phyloP scores from a whole-genome alignment of 1,140 invertebrate species.

The Diprion similis region DNA sequence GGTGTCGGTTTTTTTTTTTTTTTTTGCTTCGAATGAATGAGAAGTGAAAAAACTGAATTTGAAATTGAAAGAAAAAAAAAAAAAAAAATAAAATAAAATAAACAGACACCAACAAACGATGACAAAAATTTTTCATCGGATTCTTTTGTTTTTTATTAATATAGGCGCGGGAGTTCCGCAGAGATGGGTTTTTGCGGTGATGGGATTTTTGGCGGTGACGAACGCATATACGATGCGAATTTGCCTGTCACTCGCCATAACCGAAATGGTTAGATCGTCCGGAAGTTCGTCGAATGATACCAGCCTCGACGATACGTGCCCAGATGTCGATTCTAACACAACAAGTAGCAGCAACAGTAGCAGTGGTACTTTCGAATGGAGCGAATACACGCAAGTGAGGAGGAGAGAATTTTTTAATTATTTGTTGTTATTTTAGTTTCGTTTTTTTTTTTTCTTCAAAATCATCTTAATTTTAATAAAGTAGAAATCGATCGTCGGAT shows the following conservation, averaged over 20 bases:
- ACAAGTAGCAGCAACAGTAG: constrained; percentile 38
- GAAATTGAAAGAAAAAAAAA: no score
- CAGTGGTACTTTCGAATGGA: constrained; percentile 65
- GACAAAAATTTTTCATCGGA: no score
- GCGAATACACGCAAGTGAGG: constrained; percentile 63
- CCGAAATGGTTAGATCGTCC: constrained; percentile 75
- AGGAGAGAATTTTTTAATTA: no score
- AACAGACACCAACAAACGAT: no score
- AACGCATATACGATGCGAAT: constrained; percentile 88
- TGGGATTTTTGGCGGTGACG: constrained; percentile 81
- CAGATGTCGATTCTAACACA: constrained; percentile 29
- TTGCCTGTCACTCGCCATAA: constrained; percentile 86
- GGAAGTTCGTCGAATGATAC: constrained; percentile 36
- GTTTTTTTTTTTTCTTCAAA: no score
- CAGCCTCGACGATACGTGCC: constrained; percentile 55
- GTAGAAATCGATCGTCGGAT: no score
- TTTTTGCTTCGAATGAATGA: no score
- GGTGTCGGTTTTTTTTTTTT: no score
- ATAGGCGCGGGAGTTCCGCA: constrained; percentile 72
- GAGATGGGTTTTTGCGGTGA: constrained; percentile 74
- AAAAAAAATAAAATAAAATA: no score
- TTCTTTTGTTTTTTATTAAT: constrained; percentile 29
- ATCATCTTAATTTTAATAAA: no score
- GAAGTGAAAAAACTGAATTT: no score
- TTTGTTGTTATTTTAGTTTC: no score